Evolutionary conservation across 2,113 vertebrate genomes (phyloP), one percentile per base, ranked within the genome.

Genomic region (Rhinolophus sinicus): DNA sequence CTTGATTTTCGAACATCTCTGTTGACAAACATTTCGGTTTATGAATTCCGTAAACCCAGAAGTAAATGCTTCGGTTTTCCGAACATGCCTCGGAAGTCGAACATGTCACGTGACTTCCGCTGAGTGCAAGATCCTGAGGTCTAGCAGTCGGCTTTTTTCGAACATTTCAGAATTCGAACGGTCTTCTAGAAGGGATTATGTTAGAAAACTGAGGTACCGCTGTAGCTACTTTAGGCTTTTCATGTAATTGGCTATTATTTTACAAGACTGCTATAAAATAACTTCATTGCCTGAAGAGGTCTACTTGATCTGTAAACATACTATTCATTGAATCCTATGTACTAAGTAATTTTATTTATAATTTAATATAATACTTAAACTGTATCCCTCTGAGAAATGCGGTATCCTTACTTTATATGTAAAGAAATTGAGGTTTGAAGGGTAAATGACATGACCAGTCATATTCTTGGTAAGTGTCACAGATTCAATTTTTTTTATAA

Each of bases 381-480:
- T 76, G 8, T 88, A n/a, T 73, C 1, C 18, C 11, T 56, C 40
- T 69, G 14, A 67, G 50, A 76, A 88, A 75, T 94, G 19, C 52
- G 4, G 8, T 78, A 56, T 67, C 8, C 30, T 33, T 92, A 28
- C 76, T 78, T 92, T 93, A 73, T 84, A 47, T 83, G 47, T 72
- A 35, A 90, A 47, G 70, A 96, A 88, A 91, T 81, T 90, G 72
- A 97, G 13, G 1, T 87, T 90, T 67, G 93, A 35, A 91, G 83
- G 52, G 9, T 72, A 81, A 73, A 86, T 86, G 75, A 90, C 56
- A 54, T 92, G 24, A 56, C 16, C 62, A 90, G 30, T 77, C 28
- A 67, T 77, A 96, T 9, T 28, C 8, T 84, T 80, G 64, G 11
- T 80, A 83, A 89, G 65, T 96, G n/a, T 11, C 78, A 84, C 54